Conservation (phyloP, 2,113 vertebrate genomes). For the Ophthalmolycus amberensis region DNA sequence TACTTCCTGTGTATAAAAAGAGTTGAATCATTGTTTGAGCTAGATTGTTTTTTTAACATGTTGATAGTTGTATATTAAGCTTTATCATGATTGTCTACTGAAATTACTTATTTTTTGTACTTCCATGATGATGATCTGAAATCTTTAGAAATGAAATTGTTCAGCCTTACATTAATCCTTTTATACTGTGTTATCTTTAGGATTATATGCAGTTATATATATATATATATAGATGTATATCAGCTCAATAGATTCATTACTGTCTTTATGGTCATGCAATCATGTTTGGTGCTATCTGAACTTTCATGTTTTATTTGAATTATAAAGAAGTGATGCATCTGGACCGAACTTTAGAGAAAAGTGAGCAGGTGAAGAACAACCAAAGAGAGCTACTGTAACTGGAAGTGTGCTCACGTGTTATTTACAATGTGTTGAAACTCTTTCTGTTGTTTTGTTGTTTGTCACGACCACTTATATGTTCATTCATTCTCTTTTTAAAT, state of each 20-base stretch:
- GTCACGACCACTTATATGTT: background rate
- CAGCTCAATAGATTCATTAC: slow-evolving; percentile 24
- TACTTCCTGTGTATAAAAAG: slow-evolving; percentile 15
- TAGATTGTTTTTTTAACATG: slow-evolving; percentile 28
- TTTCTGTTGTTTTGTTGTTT: slow-evolving; percentile 7
- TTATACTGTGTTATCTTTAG: slow-evolving; percentile 48
- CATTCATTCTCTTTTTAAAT: background rate
- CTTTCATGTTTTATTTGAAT: slow-evolving; percentile 34
- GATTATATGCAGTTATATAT: slow-evolving; percentile 4
- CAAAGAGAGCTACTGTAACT: slow-evolving; percentile 38
- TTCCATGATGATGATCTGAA: slow-evolving; percentile 36
- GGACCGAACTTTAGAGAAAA: slow-evolving; percentile 25
- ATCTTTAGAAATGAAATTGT: slow-evolving; percentile 14
- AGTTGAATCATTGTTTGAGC: slow-evolving; percentile 20
- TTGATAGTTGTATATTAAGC: slow-evolving; percentile 57
- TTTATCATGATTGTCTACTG: slow-evolving; percentile 24
- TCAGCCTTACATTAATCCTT: slow-evolving; percentile 50
- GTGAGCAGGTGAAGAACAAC: slow-evolving; percentile 19
- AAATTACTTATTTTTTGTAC: slow-evolving; percentile 58
- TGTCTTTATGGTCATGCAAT: slow-evolving; percentile 15
- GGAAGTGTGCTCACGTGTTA: slow-evolving; percentile 12
- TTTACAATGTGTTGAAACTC: background rate
- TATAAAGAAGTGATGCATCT: background rate
- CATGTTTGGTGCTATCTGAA: slow-evolving; percentile 58
- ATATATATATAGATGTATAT: slow-evolving; percentile 31